Percentiles rank a stretch among this genome's conserved stretches.
Conservation (phyloP, 1,140 invertebrate species). For the Orius laevigatus region DNA sequence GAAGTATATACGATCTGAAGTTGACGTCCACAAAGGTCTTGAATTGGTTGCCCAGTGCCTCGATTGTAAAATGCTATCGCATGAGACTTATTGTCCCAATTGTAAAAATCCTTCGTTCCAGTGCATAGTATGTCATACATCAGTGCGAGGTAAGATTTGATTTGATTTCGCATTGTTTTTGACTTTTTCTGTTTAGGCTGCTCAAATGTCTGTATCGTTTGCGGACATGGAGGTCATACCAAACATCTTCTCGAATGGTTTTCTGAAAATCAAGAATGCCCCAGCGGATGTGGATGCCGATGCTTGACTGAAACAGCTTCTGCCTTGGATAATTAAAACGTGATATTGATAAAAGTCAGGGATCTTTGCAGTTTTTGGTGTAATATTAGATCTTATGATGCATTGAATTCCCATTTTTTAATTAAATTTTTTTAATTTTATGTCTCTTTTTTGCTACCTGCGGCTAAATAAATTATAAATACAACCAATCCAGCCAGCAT, state of each 20-base stretch:
- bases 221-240: conserved; percentile 83
- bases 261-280: conserved; percentile 41
- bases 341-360: too few species aligned
- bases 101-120: conserved; percentile 56
- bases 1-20: conserved; percentile 49
- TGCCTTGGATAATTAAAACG: conserved; percentile 12
- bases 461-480: too few species aligned
- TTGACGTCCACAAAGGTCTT: conserved; percentile 42
- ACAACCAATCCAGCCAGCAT: too few species aligned
- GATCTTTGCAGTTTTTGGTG: too few species aligned
- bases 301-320: conserved; percentile 49
- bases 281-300: conserved; percentile 75
- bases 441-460: too few species aligned
- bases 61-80: conserved; percentile 39
- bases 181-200: conserved; percentile 30
- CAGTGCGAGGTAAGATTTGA: conserved; percentile 49
- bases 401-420: too few species aligned
- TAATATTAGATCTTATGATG: too few species aligned
- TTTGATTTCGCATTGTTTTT: background rate
- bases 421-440: too few species aligned
- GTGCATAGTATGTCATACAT: conserved; percentile 70
- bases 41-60: conserved; percentile 63
- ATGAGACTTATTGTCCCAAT: conserved; percentile 39
- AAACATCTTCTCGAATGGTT: conserved; percentile 70
- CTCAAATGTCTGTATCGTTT: conserved; percentile 63